Evolutionary conservation across 2,888 invertebrate species (phyloP), one percentile per base, ranked within the genome.

Genomic region (Mamestra brassicae): DNA sequence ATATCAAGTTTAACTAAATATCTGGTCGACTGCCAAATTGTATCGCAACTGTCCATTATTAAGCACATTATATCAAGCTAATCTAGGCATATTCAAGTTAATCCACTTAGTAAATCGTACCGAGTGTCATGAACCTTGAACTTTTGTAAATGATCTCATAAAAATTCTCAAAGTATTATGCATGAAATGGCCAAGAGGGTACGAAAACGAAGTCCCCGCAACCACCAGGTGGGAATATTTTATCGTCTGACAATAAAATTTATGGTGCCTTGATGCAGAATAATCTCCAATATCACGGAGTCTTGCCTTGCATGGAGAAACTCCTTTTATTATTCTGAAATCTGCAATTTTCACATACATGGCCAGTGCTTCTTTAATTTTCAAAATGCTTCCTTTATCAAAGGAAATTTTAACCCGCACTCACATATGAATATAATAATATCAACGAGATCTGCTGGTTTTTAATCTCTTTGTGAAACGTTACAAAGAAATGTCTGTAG

Each of bases 241-340:
- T 91, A 90, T 89, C 86, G 84, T 77, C 80, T 85, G 89, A 87
- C 90, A 92, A 90, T 88, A 84, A 92, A 92, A 92, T 93, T 91
- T 90, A 93, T 90, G 82, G 85, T 84, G 86, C 87, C 80, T 83
- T 90, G 89, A 85, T 90, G 92, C 89, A 91, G 91, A 94, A 93
- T 92, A 93, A 93, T 92, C 89, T 90, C 85, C 90, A 93, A 94
- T 94, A 93, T 90, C 92, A 94, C 91, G 93, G 90, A 89, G 89
- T 87, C 91, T 92, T 90, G 91, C 90, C 89, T 89, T 84, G 81
- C 87, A 86, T 84, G 88, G 83, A 79, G 78, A 72, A 60, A 69
- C 52, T 62, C 50, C 57, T 71, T 76, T 80, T 77, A 81, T 80
- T 74, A 72, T 60, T 64, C 45, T 36, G 61, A 62, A 71, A 61